Conservation (phyloP, 2,888 invertebrate genomes). For the Campopleginae sp. region DNA sequence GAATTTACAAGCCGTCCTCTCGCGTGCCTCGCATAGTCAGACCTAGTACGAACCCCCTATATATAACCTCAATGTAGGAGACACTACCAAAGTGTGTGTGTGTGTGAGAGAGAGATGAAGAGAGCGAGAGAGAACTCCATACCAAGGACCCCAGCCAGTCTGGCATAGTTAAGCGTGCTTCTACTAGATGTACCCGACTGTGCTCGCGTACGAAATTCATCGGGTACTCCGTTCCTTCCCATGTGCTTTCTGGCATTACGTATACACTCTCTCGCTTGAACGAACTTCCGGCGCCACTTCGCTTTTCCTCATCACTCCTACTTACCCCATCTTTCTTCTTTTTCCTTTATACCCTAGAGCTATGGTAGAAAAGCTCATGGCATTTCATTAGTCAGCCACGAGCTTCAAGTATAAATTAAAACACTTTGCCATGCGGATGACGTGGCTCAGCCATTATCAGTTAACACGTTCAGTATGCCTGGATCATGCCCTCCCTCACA, state of each 20-base stretch:
- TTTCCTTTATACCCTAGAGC: constrained; percentile 25
- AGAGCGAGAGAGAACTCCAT: constrained; percentile 50
- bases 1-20: constrained; percentile 83
- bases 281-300: constrained; percentile 53
- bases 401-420: constrained; percentile 45
- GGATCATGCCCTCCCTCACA: background rate
- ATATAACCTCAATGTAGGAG: constrained; percentile 67
- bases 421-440: constrained; percentile 14
- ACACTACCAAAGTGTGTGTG: constrained; percentile 35
- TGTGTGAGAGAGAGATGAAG: constrained; percentile 45
- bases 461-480: background rate
- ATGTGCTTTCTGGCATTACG: constrained; percentile 32
- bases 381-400: constrained; percentile 55
- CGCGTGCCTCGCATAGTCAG: constrained; percentile 84
- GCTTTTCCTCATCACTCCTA: constrained; percentile 50
- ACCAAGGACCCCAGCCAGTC: constrained; percentile 77
- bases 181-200: constrained; percentile 77
- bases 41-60: constrained; percentile 77
- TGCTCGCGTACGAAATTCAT: constrained; percentile 76
- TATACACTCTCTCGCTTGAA: constrained; percentile 51
- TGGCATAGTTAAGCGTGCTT: constrained; percentile 79
- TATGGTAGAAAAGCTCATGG: constrained; percentile 22
- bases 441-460: constrained; percentile 12
- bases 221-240: constrained; percentile 62
- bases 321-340: constrained; percentile 30